Conservation (phyloP, 2,113 vertebrate genomes). For the Trinectes maculatus region DNA sequence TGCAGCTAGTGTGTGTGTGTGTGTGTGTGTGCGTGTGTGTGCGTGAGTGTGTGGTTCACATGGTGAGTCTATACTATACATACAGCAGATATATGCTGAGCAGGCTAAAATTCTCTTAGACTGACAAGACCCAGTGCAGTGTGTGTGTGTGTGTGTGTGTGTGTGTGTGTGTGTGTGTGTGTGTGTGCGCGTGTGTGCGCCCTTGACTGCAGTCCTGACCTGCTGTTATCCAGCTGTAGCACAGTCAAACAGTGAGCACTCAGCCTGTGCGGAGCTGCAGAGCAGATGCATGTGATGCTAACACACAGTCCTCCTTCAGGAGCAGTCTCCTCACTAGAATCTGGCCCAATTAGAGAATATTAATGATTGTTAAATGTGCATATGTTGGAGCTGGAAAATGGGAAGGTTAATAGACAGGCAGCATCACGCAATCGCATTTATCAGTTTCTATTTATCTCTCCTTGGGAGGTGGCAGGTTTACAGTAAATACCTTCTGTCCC, state of each 20-base stretch:
- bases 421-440: conserved; percentile 96
- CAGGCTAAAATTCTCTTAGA: conserved; percentile 8
- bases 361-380: conserved; percentile 93
- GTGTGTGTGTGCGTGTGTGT: conserved; percentile 5
- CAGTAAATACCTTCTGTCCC: conserved; percentile 99
- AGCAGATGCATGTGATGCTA: conserved; percentile 4
- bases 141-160: conserved; percentile 3
- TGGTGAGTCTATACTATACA: conserved; percentile 7
- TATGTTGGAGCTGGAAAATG: conserved; percentile 92
- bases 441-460: conserved; percentile 99
- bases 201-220: conserved; percentile 59
- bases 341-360: conserved; percentile 91
- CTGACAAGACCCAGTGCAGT: not conserved
- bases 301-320: conserved; percentile 28
- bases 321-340: conserved; percentile 55
- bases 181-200: conserved; percentile 31
- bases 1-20: too few relatives aligned
- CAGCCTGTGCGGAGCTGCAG: conserved; percentile 42
- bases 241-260: conserved; percentile 54
- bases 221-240: conserved; percentile 59
- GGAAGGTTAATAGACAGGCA: conserved; percentile 98
- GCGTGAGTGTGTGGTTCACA: conserved; percentile 3
- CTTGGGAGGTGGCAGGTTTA: conserved; percentile 99
- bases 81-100: conserved; percentile 39
- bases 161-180: not conserved